phyloP scores from a whole-genome alignment of 2,797 vertebrate species.

The Melanotaenia boesemani region DNA sequence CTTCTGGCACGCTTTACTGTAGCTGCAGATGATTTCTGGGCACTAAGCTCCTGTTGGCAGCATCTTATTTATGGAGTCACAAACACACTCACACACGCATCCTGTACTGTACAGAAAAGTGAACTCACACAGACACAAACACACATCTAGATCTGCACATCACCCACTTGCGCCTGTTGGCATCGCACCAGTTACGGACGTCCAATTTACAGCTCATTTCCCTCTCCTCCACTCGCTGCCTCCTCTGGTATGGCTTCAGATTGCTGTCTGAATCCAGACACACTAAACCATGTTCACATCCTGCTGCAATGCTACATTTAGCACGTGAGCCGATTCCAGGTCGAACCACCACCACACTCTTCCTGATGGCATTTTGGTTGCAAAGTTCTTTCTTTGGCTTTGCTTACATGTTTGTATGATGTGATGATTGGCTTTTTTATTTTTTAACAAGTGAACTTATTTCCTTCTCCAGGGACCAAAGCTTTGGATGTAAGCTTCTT shows the following conservation, averaged over 20 bases:
- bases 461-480: constrained; percentile 40
- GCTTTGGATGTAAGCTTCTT: constrained; percentile 54
- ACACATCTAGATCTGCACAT: constrained; percentile 48
- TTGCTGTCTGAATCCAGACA: constrained; percentile 70
- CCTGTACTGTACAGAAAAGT: neutral
- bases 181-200: constrained; percentile 62
- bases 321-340: constrained; percentile 59
- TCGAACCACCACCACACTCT: constrained; percentile 49
- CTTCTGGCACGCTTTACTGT: constrained; percentile 61
- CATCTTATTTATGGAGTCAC: constrained; percentile 57
- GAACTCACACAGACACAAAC: constrained; percentile 22
- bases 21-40: constrained; percentile 77
- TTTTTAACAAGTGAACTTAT: constrained; percentile 24
- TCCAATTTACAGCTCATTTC: constrained; percentile 63
- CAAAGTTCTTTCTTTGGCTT: constrained; percentile 23
- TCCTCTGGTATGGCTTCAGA: constrained; percentile 58
- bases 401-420: constrained; percentile 18
- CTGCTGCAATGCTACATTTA: constrained; percentile 68
- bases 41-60: constrained; percentile 75
- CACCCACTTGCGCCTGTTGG: constrained; percentile 60
- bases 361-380: constrained; percentile 33
- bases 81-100: constrained; percentile 24
- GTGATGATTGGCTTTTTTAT: neutral
- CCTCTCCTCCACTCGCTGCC: constrained; percentile 41
- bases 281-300: constrained; percentile 67